Evolutionary conservation across 2,888 invertebrate genomes (phyloP).

Genomic region (Lasiommata megera): DNA sequence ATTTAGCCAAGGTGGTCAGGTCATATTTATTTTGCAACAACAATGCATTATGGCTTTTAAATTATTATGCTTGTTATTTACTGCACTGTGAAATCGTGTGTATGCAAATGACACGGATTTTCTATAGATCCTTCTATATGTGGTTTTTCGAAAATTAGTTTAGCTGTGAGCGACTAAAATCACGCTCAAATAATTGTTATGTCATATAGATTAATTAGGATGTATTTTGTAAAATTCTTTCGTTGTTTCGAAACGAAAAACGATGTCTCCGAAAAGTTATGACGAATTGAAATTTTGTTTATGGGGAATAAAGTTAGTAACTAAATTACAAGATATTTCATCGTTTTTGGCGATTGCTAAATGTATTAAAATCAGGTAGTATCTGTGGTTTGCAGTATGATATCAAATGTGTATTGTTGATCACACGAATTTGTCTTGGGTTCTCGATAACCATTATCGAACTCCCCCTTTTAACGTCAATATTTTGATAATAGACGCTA

Average conservation of each 20-base stretch:
- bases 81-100: slow-evolving; percentile 29
- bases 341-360: too few species aligned
- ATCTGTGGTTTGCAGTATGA: neutral
- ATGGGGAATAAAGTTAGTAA: too few species aligned
- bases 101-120: slow-evolving; percentile 62
- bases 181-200: slow-evolving; percentile 39
- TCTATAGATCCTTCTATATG: slow-evolving; percentile 52
- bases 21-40: slow-evolving; percentile 8
- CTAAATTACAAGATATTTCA: too few species aligned
- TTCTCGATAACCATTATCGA: slow-evolving; percentile 10
- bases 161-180: slow-evolving; percentile 45
- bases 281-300: too few species aligned
- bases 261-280: too few species aligned
- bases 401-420: neutral
- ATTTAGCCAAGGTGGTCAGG: neutral
- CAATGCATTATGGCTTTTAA: slow-evolving; percentile 1
- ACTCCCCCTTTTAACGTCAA: slow-evolving; percentile 20
- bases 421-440: neutral
- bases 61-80: slow-evolving; percentile 10
- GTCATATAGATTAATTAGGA: too few species aligned
- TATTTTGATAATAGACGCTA: slow-evolving; percentile 27
- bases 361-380: neutral
- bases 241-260: too few species aligned
- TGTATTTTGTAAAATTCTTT: too few species aligned
- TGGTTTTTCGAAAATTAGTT: slow-evolving; percentile 46